Evolutionary conservation across 2,797 vertebrate genomes (phyloP).

Genomic region (Gadopsis bispinosus): DNA sequence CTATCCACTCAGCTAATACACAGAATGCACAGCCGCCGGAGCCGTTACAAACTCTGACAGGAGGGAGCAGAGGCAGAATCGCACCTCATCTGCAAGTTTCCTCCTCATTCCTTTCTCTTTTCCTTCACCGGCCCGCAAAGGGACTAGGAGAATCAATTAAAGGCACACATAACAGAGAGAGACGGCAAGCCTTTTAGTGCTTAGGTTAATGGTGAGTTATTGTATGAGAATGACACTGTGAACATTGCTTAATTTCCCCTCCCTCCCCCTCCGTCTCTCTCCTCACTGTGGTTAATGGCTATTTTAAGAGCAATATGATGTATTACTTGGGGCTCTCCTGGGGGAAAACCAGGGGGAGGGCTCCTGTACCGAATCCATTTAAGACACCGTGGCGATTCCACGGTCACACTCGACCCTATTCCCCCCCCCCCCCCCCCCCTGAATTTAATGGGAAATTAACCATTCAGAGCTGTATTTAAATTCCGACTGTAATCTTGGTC

Average conservation of each 20-base stretch:
- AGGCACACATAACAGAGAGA: slow-evolving; percentile 67
- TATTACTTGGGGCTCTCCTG: slow-evolving; percentile 79
- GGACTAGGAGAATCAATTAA: slow-evolving; percentile 81
- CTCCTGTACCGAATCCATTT: slow-evolving; percentile 75
- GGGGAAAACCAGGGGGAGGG: slow-evolving; percentile 65
- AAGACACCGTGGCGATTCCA: slow-evolving; percentile 65
- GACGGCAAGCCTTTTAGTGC: slow-evolving; percentile 74
- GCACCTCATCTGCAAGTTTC: slow-evolving; percentile 54
- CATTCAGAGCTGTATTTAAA: slow-evolving; percentile 53
- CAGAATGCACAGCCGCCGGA: slow-evolving; percentile 39
- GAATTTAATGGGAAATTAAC: slow-evolving; percentile 67
- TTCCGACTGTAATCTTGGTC: slow-evolving; percentile 38
- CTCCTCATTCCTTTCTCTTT: slow-evolving; percentile 30
- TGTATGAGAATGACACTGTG: slow-evolving; percentile 80
- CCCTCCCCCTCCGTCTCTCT: slow-evolving; percentile 46
- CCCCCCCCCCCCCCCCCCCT: slow-evolving; percentile 19
- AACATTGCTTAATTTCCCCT: slow-evolving; percentile 70
- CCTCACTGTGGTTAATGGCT: slow-evolving; percentile 79
- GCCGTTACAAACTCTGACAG: slow-evolving; percentile 35
- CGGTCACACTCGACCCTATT: slow-evolving; percentile 66
- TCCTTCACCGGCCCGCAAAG: slow-evolving; percentile 48
- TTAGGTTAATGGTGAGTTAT: slow-evolving; percentile 82
- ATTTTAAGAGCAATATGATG: slow-evolving; percentile 86
- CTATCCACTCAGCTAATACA: slow-evolving; percentile 54
- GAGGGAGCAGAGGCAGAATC: slow-evolving; percentile 32